Evolutionary conservation across 2,888 invertebrate genomes (phyloP), one percentile per base, ranked within the genome.

Genomic region (Agriopis marginaria): DNA sequence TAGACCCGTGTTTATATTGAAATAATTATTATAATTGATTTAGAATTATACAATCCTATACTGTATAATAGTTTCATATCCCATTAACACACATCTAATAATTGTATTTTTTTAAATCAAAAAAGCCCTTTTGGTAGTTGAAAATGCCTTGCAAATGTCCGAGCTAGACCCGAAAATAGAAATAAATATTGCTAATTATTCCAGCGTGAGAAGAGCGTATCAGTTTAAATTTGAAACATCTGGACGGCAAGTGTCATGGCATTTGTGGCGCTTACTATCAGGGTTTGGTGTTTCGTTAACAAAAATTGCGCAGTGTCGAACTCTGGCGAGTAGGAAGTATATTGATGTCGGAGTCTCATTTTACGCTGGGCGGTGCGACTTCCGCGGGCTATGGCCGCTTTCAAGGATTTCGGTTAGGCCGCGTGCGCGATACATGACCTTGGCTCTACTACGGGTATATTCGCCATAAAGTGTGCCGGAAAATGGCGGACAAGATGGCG

Each of bases 311-410:
- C 12, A 53, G 51, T 17, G 47, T 65, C 66, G 62, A 71, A 63
- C 68, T 70, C 68, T 49, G 64, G 56, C 69, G 76, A 79, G 74
- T 78, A 83, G 83, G 82, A 81, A 80, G 79, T 79, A 77, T 79
- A 79, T 79, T 81, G 79, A 82, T 80, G 85, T 76, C 85, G 86
- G 81, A 77, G 79, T 86, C 69, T 85, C 90, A 76, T 23, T 61
- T 76, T 84, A 83, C 12, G 63, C 75, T 88, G 89, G 92, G 72
- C 81, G 83, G 56, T 56, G 69, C 73, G 72, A 90, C 90, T 93
- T 93, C 93, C 93, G 92, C 82, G 84, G 91, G 90, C 90, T 86
- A 75, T 82, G 91, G 88, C 90, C 92, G 88, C 69, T 62, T 71
- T 79, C 89, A 93, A 93, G 93, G 93, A 89, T 91, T 88, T 89